phyloP scores from a whole-genome alignment of 2,888 invertebrate genomes.

The Saturnia japonica region DNA sequence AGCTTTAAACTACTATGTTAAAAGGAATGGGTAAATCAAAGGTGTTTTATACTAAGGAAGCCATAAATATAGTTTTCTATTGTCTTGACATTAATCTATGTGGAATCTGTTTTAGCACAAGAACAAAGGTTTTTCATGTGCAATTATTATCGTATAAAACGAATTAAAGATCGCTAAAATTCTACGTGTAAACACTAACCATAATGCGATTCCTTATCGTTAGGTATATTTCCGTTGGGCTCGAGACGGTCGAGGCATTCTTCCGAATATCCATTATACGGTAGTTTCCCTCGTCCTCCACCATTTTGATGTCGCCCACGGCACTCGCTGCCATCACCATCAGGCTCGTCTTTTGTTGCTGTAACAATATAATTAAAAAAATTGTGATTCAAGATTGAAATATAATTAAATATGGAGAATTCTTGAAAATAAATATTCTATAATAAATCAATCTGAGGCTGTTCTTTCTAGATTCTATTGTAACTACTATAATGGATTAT shows the following conservation, averaged over 20 bases:
- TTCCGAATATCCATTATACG: conserved; percentile 96
- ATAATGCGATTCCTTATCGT: conserved; percentile 88
- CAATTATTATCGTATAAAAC: neutral
- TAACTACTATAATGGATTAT: too few species aligned
- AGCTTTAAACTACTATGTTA: conserved; percentile 15
- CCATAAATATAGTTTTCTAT: neutral
- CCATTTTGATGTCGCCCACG: conserved; percentile 82
- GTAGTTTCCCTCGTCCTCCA: conserved; percentile 88
- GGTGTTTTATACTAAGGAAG: neutral
- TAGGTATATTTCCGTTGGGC: conserved; percentile 95
- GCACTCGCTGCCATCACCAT: conserved; percentile 76
- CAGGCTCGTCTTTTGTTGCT: conserved; percentile 97
- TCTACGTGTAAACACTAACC: conserved; percentile 49
- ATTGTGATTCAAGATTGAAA: too few species aligned
- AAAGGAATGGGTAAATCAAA: conserved; percentile 20
- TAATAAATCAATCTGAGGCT: too few species aligned
- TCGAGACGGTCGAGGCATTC: conserved; percentile 96
- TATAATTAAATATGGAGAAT: too few species aligned
- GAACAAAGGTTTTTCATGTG: neutral
- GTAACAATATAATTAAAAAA: conserved; percentile 63
- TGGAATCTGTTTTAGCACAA: neutral
- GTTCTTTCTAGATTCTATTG: too few species aligned
- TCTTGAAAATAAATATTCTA: too few species aligned
- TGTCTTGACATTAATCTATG: neutral
- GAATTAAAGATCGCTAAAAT: neutral